phyloP scores from a whole-genome alignment of 2,888 invertebrate genomes.

The Atherix ibis region DNA sequence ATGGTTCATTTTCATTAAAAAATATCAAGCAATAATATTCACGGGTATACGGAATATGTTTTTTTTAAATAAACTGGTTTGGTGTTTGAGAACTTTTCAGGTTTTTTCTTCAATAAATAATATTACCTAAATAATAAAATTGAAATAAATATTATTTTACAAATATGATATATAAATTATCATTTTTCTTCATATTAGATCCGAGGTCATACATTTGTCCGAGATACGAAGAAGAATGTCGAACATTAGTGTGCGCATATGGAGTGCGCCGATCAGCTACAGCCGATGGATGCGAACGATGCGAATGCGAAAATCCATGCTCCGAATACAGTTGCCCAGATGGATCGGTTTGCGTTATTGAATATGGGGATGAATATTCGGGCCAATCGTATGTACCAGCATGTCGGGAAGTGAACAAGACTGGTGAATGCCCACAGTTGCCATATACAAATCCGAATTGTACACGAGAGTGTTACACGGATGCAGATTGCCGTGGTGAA shows the following conservation, averaged over 20 bases:
- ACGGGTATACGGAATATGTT: too few species aligned
- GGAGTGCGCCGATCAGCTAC: slow-evolving; percentile 47
- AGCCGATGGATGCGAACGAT: slow-evolving; percentile 49
- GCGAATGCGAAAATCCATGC: slow-evolving; percentile 65
- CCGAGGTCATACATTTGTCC: slow-evolving; percentile 37
- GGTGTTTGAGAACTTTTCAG: too few species aligned
- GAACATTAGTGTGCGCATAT: slow-evolving; percentile 48
- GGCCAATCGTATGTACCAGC: slow-evolving; percentile 22
- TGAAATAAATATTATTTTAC: too few species aligned
- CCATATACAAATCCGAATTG: slow-evolving; percentile 39
- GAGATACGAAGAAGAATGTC: slow-evolving; percentile 46
- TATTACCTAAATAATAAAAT: too few species aligned
- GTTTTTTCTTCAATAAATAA: too few species aligned
- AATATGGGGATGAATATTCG: slow-evolving; percentile 25
- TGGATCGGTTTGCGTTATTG: slow-evolving; percentile 52
- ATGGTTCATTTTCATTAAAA: too few species aligned
- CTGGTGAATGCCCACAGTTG: slow-evolving; percentile 47
- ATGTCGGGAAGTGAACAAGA: slow-evolving; percentile 39
- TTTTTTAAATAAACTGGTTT: too few species aligned
- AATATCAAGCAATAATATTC: too few species aligned
- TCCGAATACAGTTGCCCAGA: slow-evolving; percentile 40
- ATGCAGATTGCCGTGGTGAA: slow-evolving; percentile 63
- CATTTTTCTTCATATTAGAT: too few species aligned
- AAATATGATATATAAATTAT: too few species aligned
- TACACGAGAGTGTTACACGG: slow-evolving; percentile 55